phyloP scores from a whole-genome alignment of 2,888 invertebrate genomes.

The Anthophora plumipes region DNA sequence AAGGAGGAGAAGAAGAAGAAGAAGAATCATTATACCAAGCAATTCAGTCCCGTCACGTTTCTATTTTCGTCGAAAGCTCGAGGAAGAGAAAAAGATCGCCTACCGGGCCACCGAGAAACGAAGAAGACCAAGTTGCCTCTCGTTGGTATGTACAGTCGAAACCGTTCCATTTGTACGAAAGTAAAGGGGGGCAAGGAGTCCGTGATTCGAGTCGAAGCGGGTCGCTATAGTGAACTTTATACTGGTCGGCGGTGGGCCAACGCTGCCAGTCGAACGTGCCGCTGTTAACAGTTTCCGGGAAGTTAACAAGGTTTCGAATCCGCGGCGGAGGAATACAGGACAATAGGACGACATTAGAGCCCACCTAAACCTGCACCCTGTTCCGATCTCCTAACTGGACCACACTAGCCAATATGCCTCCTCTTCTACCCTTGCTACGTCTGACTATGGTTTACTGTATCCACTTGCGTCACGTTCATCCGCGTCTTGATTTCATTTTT shows the following conservation, averaged over 20 bases:
- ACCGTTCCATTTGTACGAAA: slow-evolving; percentile 66
- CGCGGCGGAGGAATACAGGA: slow-evolving; percentile 76
- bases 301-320: slow-evolving; percentile 82
- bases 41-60: slow-evolving; percentile 23
- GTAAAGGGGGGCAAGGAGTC: slow-evolving; percentile 56
- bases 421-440: background rate
- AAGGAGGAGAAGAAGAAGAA: too few relatives aligned
- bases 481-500: background rate
- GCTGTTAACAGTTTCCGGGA: slow-evolving; percentile 83
- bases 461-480: too few relatives aligned
- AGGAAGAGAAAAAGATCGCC: background rate
- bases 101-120: background rate
- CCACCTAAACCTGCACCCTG: slow-evolving; percentile 71
- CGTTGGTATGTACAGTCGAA: slow-evolving; percentile 64
- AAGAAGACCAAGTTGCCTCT: slow-evolving; percentile 28
- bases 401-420: slow-evolving; percentile 35
- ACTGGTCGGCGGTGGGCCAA: slow-evolving; percentile 27
- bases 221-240: slow-evolving; percentile 58
- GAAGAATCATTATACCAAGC: background rate
- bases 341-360: slow-evolving; percentile 81
- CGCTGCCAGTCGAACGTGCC: slow-evolving; percentile 74
- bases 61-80: background rate
- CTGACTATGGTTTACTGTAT: background rate
- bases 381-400: slow-evolving; percentile 11
- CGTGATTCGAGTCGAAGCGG: slow-evolving; percentile 66